Base-by-base conservation (phyloP, 2,797 vertebrate species). In the Cynodonichthys magdalenae region DNA sequence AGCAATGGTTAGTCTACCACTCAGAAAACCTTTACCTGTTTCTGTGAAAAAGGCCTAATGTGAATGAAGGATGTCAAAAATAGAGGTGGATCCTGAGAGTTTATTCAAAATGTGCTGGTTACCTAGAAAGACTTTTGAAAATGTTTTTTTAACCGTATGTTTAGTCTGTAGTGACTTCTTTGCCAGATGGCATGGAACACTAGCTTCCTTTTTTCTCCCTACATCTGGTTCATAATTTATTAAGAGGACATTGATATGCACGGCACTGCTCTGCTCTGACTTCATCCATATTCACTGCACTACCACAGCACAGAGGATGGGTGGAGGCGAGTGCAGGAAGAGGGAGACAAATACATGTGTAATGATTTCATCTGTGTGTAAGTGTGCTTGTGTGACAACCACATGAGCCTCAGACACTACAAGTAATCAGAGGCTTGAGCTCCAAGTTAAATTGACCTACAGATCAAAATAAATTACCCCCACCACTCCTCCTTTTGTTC, bases 141-240 rank as follows among this genome's bases (percentile, higher is more conserved):
- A 14, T 2, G 10, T 53, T 36, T 20, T 34, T 34, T 10, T 34
- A 28, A 41, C 34, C 39, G 9, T 53, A 8, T 51, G 46, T 42
- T 58, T 60, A 59, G 45, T 55, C 46, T 61, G 17, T 24, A 55
- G 31, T 54, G 41, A 75, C 54, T 69, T 53, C 18, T 47, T 5
- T 45, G 60, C 50, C 63, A 54, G 54, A 63, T 20, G 49, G 53
- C 12, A 3, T 27, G 44, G 69, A 65, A 46, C 54, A 55, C 52
- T 28, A 48, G 42, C 63, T 66, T 19, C 46, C 36, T 66, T 60
- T 48, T 72, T 69, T 34, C 67, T 62, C 70, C 63, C 82, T 65
- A 65, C 71, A 81, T 85, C 81, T 83, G 72, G 58, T 84, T 82
- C 65, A 85, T 89, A 63, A 86, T 81, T 82, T 80, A 84, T 87